Evolutionary conservation across 2,113 vertebrate genomes (phyloP), one percentile per base, ranked within the genome.

Genomic region (Micronycteris hirsuta): DNA sequence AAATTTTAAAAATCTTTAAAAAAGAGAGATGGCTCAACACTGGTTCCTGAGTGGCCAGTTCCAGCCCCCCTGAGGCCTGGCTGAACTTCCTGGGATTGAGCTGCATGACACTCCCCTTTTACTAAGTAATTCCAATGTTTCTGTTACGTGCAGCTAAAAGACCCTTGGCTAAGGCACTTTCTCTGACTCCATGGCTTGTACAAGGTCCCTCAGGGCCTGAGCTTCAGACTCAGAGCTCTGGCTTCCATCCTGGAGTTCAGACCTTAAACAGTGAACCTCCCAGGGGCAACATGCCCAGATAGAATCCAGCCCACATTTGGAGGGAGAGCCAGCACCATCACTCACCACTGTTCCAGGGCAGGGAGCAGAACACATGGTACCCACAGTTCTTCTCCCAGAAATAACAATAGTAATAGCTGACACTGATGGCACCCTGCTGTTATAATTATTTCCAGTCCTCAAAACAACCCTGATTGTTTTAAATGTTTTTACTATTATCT

Each of bases 381-480:
- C 78, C 31, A 58, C 9, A 94, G 70, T 47, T 89, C n/a, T 65
- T 88, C 52, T 73, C 56, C 26, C 63, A 81, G 56, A 68, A 81
- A 36, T 63, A 65, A 36, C 16, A 36, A 47, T 52, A 78, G 47
- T 33, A 63, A 73, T 5, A 85, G 26, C 38, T 95, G 38, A 16
- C 63, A 77, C 58, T 71, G 58, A 95, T 2, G 82, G 86, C n/a
- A 77, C n/a, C 14, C 19, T 41, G 31, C 10, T 81, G 22, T 82
- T 84, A 47, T 63, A 70, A 92, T 90, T 77, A 91, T 82, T 86
- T 97, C 68, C 26, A 95, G 20, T 82, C 68, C 63, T 95, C 47
- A 86, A 61, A 84, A 83, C 15, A 89, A 81, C 3, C 7, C 15
- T 83, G 47, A 71, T 45, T 78, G 47, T 67, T 93, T 89, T 61